phyloP scores from a whole-genome alignment of 1,140 invertebrate genomes.

The Dendroctonus valens region DNA sequence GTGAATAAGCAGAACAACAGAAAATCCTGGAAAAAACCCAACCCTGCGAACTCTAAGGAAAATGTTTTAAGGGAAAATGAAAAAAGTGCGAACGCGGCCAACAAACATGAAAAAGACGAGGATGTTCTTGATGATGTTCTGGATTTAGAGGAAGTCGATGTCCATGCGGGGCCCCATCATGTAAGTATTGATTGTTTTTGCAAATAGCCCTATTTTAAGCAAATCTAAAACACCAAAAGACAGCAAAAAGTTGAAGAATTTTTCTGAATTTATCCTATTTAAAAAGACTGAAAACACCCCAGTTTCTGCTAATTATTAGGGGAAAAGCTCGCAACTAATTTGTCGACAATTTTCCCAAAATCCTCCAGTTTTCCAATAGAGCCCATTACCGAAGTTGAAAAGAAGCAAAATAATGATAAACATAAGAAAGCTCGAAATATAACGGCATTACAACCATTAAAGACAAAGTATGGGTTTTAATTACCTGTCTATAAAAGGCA shows the following conservation, averaged over 20 bases:
- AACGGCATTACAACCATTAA: constrained; percentile 2
- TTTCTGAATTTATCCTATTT: too few species aligned
- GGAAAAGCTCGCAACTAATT: too few species aligned
- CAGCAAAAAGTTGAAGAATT: too few species aligned
- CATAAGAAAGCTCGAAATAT: background rate
- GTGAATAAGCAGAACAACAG: constrained; percentile 18
- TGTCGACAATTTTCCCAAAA: too few species aligned
- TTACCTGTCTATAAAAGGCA: constrained; percentile 8
- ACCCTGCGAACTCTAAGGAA: constrained; percentile 1
- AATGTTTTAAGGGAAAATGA: constrained; percentile 2
- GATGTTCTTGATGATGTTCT: constrained; percentile 25
- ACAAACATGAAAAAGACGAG: constrained; percentile 20
- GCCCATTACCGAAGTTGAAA: background rate
- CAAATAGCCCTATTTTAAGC: background rate
- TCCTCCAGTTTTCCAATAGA: too few species aligned
- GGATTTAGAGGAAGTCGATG: constrained; percentile 37
- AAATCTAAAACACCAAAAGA: too few species aligned
- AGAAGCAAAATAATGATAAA: constrained; percentile 2
- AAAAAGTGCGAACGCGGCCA: background rate
- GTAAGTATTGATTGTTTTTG: constrained; percentile 21
- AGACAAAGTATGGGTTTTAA: constrained; percentile 10
- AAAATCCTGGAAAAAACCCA: constrained; percentile 23
- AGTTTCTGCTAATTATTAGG: too few species aligned
- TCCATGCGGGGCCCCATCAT: constrained; percentile 45
- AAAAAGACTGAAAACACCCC: too few species aligned